Evolutionary conservation across 2,888 invertebrate species (phyloP), one percentile per base, ranked within the genome.

Genomic region (Empis stercorea): DNA sequence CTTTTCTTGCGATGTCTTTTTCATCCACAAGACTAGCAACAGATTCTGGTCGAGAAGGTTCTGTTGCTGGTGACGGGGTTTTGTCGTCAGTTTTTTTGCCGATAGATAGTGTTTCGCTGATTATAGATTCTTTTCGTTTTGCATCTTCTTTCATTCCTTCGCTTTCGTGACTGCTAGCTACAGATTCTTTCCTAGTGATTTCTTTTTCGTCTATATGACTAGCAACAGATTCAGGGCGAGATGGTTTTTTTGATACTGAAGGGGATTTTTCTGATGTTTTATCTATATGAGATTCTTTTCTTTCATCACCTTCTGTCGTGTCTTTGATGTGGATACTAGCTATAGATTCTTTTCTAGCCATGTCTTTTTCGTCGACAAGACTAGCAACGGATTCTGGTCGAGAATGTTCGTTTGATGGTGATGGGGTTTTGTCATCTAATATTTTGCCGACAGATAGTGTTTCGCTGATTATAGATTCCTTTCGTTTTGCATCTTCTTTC

Each of bases 1-100:
- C 20, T 20, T 5, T 20, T 20, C 20, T 20, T 20, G 49, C 7
- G 47, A 30, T 54, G 41, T 57, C 59, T 48, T 17, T 53, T 37
- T 53, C 48, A 17, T 49, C 56, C 45, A 56, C 58, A 9, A 38
- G 45, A 15, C 49, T 56, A 1, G 52, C 48, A 4, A 51, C 52
- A 3, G 65, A 58, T 4, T 49, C 48, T 1, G 62, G 63, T 15
- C 66, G 61, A 0, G 66, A 62, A 15, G 63, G 57, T 30, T 54
- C 62, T 23, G 43, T 50, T 45, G 59, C 58, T 37, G 57, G 54
- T 17, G 30, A 48, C 15, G 1, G 50, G 5, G 40, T 44, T 50
- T 52, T 46, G 10, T 27, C 20, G 41, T 53, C 44, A 32, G 23
- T 6, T 9, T 50, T 52, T 4, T 45, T n/a, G 7, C 49, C 51